phyloP scores from a whole-genome alignment of 2,113 vertebrate species.

The Micromys minutus region DNA sequence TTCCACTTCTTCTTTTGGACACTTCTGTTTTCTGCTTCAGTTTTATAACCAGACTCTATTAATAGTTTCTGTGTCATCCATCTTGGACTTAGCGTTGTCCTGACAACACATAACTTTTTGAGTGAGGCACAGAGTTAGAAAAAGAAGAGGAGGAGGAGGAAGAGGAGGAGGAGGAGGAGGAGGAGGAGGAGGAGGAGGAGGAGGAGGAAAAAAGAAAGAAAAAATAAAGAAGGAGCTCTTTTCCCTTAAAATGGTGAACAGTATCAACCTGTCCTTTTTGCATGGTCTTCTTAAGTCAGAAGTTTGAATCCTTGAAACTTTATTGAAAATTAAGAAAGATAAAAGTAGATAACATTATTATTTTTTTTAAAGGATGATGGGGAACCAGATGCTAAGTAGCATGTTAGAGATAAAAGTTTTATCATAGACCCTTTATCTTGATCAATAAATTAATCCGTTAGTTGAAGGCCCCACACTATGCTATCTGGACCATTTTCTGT shows the following conservation, averaged over 20 bases:
- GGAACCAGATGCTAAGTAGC: background rate
- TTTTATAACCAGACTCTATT: constrained; percentile 66
- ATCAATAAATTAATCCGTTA: constrained; percentile 36
- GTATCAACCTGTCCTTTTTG: background rate
- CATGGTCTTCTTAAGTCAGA: background rate
- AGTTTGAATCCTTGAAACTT: constrained; percentile 27
- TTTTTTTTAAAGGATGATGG: background rate
- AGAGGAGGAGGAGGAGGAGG: background rate
- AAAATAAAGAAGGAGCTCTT: background rate
- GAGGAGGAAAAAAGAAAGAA: no score
- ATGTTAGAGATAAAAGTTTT: constrained; percentile 1
- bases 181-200: background rate
- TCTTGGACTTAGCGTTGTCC: background rate
- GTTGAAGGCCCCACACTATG: background rate
- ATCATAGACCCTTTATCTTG: background rate
- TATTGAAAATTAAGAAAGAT: background rate
- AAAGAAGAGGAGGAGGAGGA: background rate
- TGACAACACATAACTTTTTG: background rate
- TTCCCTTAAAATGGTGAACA: background rate
- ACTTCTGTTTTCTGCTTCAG: constrained; percentile 82
- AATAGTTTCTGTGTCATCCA: constrained; percentile 64
- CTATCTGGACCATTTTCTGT: background rate
- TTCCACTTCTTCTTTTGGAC: constrained; percentile 76
- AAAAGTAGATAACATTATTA: background rate
- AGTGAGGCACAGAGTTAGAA: background rate